A percentile compares a stretch with the other conserved stretches of the same genome.
Evolutionary conservation across 1,140 invertebrate species (phyloP).

Genomic region (Eubasilissa regina): DNA sequence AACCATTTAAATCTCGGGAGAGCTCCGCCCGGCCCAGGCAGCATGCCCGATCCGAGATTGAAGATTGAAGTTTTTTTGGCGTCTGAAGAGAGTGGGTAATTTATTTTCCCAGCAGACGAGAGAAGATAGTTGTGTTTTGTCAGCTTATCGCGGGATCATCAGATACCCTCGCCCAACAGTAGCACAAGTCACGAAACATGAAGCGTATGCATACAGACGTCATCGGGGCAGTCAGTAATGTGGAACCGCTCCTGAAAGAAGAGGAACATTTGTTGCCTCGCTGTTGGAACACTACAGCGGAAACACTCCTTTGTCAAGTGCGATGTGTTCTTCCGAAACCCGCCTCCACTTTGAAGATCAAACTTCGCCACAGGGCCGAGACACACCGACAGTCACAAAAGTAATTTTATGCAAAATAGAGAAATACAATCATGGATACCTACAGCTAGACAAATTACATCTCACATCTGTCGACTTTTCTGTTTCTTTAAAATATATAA

Average conservation of each 20-base stretch:
- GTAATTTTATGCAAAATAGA: too few relatives aligned
- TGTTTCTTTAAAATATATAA: too few relatives aligned
- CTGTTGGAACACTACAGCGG: too few relatives aligned
- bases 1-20: slow-evolving; percentile 21
- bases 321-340: too few relatives aligned
- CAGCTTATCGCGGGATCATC: slow-evolving; percentile 42
- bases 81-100: slow-evolving; percentile 39
- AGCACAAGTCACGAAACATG: slow-evolving; percentile 37
- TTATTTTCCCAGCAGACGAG: slow-evolving; percentile 48
- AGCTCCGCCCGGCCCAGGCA: slow-evolving; percentile 7
- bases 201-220: slow-evolving; percentile 5
- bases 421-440: too few relatives aligned
- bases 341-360: too few relatives aligned
- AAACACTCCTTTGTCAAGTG: too few relatives aligned
- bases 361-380: too few relatives aligned
- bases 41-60: slow-evolving; percentile 41
- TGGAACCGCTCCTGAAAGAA: background rate
- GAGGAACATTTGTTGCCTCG: background rate
- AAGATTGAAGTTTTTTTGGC: slow-evolving; percentile 44
- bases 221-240: background rate
- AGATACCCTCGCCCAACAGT: slow-evolving; percentile 40
- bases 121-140: slow-evolving; percentile 49
- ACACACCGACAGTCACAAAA: too few relatives aligned
- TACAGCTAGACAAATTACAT: too few relatives aligned
- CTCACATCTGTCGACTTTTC: too few relatives aligned